A percentile compares a stretch with the other conserved stretches of the same genome.
These are phyloP conservation scores for Heliothis virescens DNA, from an alignment of 1,140 invertebrate genomes.

Conservation along the genomic window DNA sequence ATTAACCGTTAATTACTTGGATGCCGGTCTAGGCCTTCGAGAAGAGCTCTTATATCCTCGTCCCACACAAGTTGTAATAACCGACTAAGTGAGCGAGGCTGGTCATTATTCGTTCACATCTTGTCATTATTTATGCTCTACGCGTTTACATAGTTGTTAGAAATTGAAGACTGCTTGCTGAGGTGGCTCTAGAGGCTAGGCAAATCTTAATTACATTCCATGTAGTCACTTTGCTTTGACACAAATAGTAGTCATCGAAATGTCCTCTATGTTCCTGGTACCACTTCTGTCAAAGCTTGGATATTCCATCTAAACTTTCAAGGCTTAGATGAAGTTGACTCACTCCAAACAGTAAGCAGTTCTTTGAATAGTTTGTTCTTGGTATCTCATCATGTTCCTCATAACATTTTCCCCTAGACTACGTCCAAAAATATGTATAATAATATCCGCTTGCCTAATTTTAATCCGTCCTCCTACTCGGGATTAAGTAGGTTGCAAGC, in stretches of 20 bases:
- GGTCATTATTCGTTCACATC: neutral
- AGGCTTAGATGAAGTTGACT: too few species aligned
- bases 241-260: neutral
- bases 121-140: constrained; percentile 23
- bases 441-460: constrained; percentile 26
- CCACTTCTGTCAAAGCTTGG: neutral
- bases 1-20: constrained; percentile 1
- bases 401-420: neutral
- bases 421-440: constrained; percentile 4
- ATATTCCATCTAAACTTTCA: too few species aligned
- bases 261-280: neutral
- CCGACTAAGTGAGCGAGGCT: neutral
- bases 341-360: too few species aligned
- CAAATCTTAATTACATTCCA: neutral
- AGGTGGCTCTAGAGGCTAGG: neutral
- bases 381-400: neutral
- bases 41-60: constrained; percentile 2
- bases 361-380: too few species aligned
- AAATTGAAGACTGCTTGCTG: neutral
- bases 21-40: constrained; percentile 17
- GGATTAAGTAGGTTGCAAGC: constrained; percentile 36
- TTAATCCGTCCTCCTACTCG: constrained; percentile 18
- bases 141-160: neutral
- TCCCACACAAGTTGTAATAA: neutral
- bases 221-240: neutral